Evolutionary conservation across 2,113 vertebrate genomes (phyloP).

Genomic region (Cheirogaleus medius): DNA sequence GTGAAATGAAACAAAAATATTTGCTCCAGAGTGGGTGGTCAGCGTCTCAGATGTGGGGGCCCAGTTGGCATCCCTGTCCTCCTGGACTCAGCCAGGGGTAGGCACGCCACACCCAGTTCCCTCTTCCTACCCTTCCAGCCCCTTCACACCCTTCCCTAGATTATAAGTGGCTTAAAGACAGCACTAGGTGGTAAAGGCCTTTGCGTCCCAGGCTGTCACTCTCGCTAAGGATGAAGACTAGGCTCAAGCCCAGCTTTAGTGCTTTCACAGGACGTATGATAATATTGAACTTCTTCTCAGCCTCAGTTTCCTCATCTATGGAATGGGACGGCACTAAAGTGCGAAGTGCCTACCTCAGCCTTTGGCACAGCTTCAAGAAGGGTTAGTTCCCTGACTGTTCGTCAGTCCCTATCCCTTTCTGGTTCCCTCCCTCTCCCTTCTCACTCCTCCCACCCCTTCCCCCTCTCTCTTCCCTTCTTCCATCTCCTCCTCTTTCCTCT

Average conservation of each 20-base stretch:
- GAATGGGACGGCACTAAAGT: background rate
- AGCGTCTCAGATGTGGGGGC: background rate
- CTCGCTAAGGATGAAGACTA: background rate
- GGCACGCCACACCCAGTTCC: background rate
- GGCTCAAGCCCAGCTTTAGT: background rate
- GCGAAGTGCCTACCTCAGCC: background rate
- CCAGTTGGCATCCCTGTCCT: background rate
- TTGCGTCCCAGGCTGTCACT: fast-evolving
- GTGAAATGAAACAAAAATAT: background rate
- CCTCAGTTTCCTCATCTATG: background rate
- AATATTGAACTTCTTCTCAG: background rate
- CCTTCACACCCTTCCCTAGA: background rate
- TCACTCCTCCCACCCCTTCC: background rate
- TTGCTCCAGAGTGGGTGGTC: background rate
- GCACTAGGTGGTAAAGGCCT: background rate
- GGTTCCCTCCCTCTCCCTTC: background rate
- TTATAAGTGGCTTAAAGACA: background rate
- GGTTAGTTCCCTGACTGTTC: background rate
- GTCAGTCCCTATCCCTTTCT: background rate
- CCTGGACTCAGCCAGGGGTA: background rate
- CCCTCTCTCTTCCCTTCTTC: background rate
- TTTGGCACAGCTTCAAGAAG: background rate
- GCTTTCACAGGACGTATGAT: no score
- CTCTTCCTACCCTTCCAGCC: background rate
- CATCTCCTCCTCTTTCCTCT: background rate